Evolutionary conservation across 2,888 invertebrate genomes (phyloP).

Genomic region (Morpho helenor): DNA sequence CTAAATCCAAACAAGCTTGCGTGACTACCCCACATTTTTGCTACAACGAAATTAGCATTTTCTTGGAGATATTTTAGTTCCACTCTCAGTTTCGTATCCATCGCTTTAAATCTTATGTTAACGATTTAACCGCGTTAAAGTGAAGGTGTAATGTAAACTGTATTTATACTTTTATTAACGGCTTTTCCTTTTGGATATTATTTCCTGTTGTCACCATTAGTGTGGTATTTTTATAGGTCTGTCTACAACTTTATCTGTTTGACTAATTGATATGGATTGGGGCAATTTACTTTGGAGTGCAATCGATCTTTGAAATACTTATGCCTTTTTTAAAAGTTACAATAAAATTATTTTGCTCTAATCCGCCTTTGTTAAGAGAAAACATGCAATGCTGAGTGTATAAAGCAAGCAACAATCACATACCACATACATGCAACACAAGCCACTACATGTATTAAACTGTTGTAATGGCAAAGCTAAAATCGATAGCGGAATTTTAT

Average conservation of each 20-base stretch:
- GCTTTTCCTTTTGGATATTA: slow-evolving; percentile 25
- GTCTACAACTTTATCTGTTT: slow-evolving; percentile 50
- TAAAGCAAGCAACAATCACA: too few species aligned
- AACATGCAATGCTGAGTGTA: too few species aligned
- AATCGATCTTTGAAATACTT: slow-evolving; percentile 31
- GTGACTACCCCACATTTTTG: slow-evolving; percentile 36
- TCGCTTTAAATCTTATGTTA: slow-evolving; percentile 31
- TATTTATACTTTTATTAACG: slow-evolving; percentile 16
- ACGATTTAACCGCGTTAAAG: slow-evolving; percentile 27
- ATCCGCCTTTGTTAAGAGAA: too few species aligned
- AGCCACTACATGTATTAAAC: too few species aligned
- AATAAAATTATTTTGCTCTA: too few species aligned
- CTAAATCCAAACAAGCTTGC: slow-evolving; percentile 26
- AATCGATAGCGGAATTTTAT: too few species aligned
- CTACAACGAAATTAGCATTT: slow-evolving; percentile 36
- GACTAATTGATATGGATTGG: slow-evolving; percentile 58
- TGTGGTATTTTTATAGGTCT: slow-evolving; percentile 44
- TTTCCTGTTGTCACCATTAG: slow-evolving; percentile 36
- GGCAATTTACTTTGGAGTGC: slow-evolving; percentile 34
- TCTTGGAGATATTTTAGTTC: slow-evolving; percentile 38
- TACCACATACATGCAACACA: not conserved
- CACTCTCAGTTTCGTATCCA: slow-evolving; percentile 35
- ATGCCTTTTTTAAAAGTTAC: not conserved
- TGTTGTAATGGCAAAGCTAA: too few species aligned
- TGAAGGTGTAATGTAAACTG: slow-evolving; percentile 26